Base-by-base conservation (phyloP, 2,888 invertebrate genomes). In the Epiblema foenella region DNA sequence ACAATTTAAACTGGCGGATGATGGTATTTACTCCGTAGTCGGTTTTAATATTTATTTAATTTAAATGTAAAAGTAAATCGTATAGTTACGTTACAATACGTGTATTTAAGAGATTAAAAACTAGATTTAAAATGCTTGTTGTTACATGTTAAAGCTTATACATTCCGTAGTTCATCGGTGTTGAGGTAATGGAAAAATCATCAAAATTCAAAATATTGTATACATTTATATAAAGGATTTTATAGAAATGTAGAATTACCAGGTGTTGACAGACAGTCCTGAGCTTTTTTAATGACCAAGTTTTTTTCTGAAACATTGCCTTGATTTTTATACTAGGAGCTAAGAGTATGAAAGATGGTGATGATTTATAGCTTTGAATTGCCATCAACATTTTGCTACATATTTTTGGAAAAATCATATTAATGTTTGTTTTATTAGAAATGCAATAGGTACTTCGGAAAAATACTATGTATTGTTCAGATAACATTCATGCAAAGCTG, bases 171-270 rank as follows among this genome's bases (percentile, higher is more conserved):
- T 82, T 81, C 76, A 81, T 89, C 81, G 81, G 81, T 89, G 89
- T 90, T 90, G 82, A 82, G 83, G 79, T 77, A 77, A 76, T 63
- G 52, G 24, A 73, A 56, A 68, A 76, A 64, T 78, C 79, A 80
- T 81, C 79, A 79, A 76, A 81, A 81, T 79, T 77, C 76, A 76
- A 80, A 78, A 84, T 84, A 90, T 90, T 91, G 84, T 90, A 92
- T 90, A 92, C 90, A 90, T 92, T 92, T 91, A 84, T 91, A 84
- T 92, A 90, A 88, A 83, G 81, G 80, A 79, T 90, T 91, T 91
- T 91, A 89, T 89, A 88, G 87, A 73, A 77, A 78, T 67, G 79
- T 85, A 85, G 84, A 52, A 51, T 80, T 63, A 63, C 60, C 66
- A 66, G 56, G 46, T 5, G 52, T 59, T 65, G 42, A 12, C 66